A percentile compares a stretch with the other conserved stretches of the same genome.
Conservation (phyloP, 2,113 vertebrate species). For the Pardalotus punctatus region DNA sequence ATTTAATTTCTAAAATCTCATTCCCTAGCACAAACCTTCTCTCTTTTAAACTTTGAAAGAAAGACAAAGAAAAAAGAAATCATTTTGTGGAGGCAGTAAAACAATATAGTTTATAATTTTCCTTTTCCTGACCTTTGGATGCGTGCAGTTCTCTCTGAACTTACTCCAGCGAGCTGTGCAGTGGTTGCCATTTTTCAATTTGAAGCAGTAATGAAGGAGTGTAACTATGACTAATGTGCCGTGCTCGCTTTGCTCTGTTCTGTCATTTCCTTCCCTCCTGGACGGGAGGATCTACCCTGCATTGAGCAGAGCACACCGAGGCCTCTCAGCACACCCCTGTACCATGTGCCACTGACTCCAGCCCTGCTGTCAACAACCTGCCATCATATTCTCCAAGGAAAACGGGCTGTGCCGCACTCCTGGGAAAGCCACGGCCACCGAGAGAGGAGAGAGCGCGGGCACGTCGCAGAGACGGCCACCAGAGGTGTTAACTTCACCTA, state of each 20-base stretch:
- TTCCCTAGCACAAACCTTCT: slow-evolving; percentile 17
- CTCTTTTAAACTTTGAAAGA: slow-evolving; percentile 32
- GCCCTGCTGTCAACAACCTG: neutral
- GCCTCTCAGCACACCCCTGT: neutral
- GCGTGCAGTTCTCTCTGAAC: slow-evolving; percentile 40
- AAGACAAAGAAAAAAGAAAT: slow-evolving; percentile 63
- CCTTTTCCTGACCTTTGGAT: slow-evolving; percentile 55
- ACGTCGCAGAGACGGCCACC: neutral
- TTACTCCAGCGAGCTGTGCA: slow-evolving; percentile 43
- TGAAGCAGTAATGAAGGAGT: slow-evolving; percentile 60
- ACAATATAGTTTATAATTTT: slow-evolving; percentile 64
- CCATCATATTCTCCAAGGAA: neutral
- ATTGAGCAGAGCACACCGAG: neutral
- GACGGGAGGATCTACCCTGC: neutral
- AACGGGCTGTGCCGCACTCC: neutral
- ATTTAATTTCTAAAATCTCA: slow-evolving; percentile 62
- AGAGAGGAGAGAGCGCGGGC: neutral
- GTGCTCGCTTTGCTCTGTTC: neutral
- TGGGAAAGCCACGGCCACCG: neutral
- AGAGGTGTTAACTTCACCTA: neutral
- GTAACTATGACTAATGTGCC: slow-evolving; percentile 50
- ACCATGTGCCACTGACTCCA: neutral
- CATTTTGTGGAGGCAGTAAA: slow-evolving; percentile 44
- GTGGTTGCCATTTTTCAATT: slow-evolving; percentile 67
- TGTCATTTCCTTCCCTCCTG: slow-evolving; percentile 26